Evolutionary conservation across 2,797 vertebrate species (phyloP), one percentile per base, ranked within the genome.

Genomic region (Gambusia yucatana): DNA sequence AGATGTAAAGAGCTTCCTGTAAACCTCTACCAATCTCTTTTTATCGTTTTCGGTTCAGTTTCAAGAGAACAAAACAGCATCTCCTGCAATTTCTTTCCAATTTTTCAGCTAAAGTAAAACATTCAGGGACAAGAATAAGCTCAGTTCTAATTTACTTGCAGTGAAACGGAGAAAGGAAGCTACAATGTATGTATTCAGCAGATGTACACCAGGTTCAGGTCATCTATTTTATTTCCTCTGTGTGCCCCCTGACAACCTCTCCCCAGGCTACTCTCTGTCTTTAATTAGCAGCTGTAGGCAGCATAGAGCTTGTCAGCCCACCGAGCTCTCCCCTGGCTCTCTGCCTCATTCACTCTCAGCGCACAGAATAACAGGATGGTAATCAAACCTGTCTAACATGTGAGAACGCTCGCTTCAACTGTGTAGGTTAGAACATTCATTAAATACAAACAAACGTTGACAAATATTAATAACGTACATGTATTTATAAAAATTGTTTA

Each of bases 241-340:
- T 83, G 72, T 30, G 25, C 85, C 84, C 81, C 13, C 76, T 63
- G 76, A 77, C 85, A 85, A 82, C 76, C 71, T 85, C 84, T 75
- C 83, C 86, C 78, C 3, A 9, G 48, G 59, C 77, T 79, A 85
- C 73, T 79, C 73, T 65, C 67, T 28, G 41, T 67, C 78, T 91
- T 91, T 91, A 92, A 93, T 92, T 90, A 93, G 85, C 87, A 87
- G 89, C 85, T 86, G 65, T 44, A 81, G 86, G 75, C 81, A 57
- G 55, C 36, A 50, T 47, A 14, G 79, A 79, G 81, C 83, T 76
- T 28, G 83, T 85, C 84, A 84, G 82, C 82, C 82, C 61, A 79
- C 67, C 86, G 52, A 84, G 75, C 67, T 75, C 87, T 84, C 88
- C 83, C 76, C 73, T 82, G 90, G 77, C 82, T 80, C 65, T 57